Base-by-base conservation (phyloP, 2,888 invertebrate genomes). In the Panopea generosa region DNA sequence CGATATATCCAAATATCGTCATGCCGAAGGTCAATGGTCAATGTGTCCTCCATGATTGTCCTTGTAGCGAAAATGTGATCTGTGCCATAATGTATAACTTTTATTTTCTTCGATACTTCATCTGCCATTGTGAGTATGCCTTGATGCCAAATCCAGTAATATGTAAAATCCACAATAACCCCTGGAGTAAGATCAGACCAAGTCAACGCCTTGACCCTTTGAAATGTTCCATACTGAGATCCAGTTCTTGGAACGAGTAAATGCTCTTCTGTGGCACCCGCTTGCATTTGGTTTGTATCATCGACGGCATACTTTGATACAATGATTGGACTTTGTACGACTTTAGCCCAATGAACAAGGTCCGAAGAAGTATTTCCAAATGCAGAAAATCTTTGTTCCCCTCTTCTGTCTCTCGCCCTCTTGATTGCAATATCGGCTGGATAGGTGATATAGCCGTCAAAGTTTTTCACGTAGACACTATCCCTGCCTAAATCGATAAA, bases 1-100 rank as follows among this genome's bases (percentile, higher is more conserved):
- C 61, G 14, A 52, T 70, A 76, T 26, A 76, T 43, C 38, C 18
- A 33, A n/a, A 76, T 6, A 33, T 45, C 47, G 6, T 63, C 38
- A 29, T 49, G 16, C 20, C 18, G 27, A 22, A 67, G 33, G 33
- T 78, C 49, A 1, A 70, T n/a, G 6, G 33, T 27, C 7, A 78
- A 7, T 3, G n/a, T 56, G 9, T 78, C 78, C 26, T 71, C 71
- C 27, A 74, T 49, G 24, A 78, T 66, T 7, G 62, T 71, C 38
- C 74, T 27, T 7, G 69, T 66, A 2, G 77, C 69, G 33, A 78
- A 74, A 0, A 70, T 43, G 26, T 70, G 57, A 2, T 16, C 27
- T 6, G 70, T 22, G 11, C 78, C 78, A 49, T 78, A 78, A 56
- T 78, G 74, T 20, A 78, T 70, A 18, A 74, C 67, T n/a, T 50